Base-by-base conservation (phyloP, 1,140 invertebrate genomes). In the Belonocnema kinseyi region DNA sequence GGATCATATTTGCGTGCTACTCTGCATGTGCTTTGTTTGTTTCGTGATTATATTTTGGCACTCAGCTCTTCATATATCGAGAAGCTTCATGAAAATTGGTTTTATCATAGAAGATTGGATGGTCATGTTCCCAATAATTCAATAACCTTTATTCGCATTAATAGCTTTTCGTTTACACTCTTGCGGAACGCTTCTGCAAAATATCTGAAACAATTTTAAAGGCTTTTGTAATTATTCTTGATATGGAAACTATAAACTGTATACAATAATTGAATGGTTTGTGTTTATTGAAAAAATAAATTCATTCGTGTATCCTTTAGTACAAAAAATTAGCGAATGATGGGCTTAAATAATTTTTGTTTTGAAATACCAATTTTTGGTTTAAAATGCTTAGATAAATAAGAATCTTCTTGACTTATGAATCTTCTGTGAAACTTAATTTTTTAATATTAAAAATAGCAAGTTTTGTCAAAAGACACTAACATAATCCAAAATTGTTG, bases 1-100 rank as follows among this genome's bases (percentile, higher is more conserved):
- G 61, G n/a, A 16, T 6, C 26, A 40, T 40, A 26, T 40, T 66
- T 40, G 8, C 26, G 21, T 66, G 40, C 40, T 66, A 66, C 58
- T 66, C 4, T 33, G 26, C 26, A 66, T 66, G 21, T 66, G 61
- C 61, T 66, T 66, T 66, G 33, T 66, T 66, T 66, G n/a, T 33
- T n/a, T 66, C 61, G 13, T 66, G 61, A 66, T 66, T 66, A 66
- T 40, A 66, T 66, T 26, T 16, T n/a, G 26, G 33, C 56, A 33
- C 17, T 21, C 11, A 21, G 56, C 61, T 66, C 61, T 46, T 40
- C 61, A 21, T 66, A 66, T 66, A 66, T 66, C 40, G 26, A 66
- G 40, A 33, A 66, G 61, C 13, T 46, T 40, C 61, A 66, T 66
- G 61, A 66, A 66, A 66, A 66, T 66, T 66, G 61, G 14, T 66